Evolutionary conservation across 2,888 invertebrate species (phyloP).

Genomic region (Calephelis perditalis): DNA sequence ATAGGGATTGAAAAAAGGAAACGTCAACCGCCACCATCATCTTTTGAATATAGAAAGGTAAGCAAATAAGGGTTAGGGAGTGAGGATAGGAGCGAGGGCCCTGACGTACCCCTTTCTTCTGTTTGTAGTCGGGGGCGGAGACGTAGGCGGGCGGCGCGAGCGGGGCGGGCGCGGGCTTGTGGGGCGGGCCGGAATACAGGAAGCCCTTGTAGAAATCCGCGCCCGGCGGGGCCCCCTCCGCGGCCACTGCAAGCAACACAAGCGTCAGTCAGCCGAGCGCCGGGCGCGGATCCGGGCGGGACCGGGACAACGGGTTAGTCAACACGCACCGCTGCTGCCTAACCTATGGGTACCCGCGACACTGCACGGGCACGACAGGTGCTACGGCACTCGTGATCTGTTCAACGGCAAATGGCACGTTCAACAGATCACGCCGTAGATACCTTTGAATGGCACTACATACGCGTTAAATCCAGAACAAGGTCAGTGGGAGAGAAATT

Average conservation of each 20-base stretch:
- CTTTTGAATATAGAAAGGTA: neutral
- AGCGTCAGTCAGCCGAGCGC: conserved; percentile 46
- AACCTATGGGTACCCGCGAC: conserved; percentile 7
- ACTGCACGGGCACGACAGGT: no score
- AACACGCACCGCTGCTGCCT: conserved; percentile 9
- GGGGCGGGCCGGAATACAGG: conserved; percentile 82
- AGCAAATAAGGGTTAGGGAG: conserved; percentile 18
- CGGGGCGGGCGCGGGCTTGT: conserved; percentile 40
- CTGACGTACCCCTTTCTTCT: conserved; percentile 75
- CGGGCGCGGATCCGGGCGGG: conserved; percentile 57
- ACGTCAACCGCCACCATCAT: neutral
- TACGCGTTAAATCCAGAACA: no score
- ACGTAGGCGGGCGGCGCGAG: conserved; percentile 46
- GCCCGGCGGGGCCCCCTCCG: conserved; percentile 88
- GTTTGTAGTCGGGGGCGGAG: conserved; percentile 67
- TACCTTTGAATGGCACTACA: no score
- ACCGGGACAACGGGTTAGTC: conserved; percentile 32
- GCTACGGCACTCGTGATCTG: no score
- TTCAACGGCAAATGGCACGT: no score
- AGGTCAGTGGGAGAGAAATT: no score
- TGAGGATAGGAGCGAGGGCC: conserved; percentile 30
- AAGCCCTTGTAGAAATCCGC: conserved; percentile 92
- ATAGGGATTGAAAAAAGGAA: neutral
- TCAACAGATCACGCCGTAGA: no score
- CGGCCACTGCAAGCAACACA: conserved; percentile 86